Base-by-base conservation (phyloP, 2,113 vertebrate species). In the Zosterops pallidus region DNA sequence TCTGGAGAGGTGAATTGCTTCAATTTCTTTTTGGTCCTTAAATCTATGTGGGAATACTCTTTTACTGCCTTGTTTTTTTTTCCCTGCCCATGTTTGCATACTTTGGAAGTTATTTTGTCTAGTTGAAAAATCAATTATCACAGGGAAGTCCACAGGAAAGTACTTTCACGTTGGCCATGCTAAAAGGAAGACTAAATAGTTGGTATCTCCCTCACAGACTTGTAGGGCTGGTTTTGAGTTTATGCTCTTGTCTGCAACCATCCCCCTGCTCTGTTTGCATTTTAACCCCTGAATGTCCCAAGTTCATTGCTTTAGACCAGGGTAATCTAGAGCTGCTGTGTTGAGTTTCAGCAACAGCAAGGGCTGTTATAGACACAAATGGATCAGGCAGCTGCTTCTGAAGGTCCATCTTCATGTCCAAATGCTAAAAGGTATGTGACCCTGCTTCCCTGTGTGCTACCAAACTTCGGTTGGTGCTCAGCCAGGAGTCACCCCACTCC, bases 391-490 rank as follows among this genome's bases (percentile, higher is more conserved):
- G 55, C 7, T 90, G 55, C 50, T 78, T 35, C 23, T 55, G 22
- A 71, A 79, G 28, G 11, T 28, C 52, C 15, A 18, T 19, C 62
- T 90, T 56, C 33, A 67, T 1, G 1, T 37, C 28, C 42, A 62
- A 21, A 33, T 72, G 33, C 55, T 56, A 33, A 57, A 31, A 17
- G 31, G 42, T 13, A 18, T 4, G 28, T 0, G 0, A 25, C 14
- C 8, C 41, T 52, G 6, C 24, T 39, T 62, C 9, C 24, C 46
- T 35, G 9, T 37, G 28, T 20, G n/a, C 28, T 70, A 41, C 12
- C 31, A 47, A 7, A 35, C 31, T 39, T 50, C 0, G 4, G 9
- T 7, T 56, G 68, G 11, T 17, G 47, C 35, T 83, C 42, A 71
- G 12, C 6, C 28, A 62, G 46, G 31, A 74, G 41, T 12, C 9